Evolutionary conservation across 2,888 invertebrate species (phyloP).

Genomic region (Eupithecia abbreviata): DNA sequence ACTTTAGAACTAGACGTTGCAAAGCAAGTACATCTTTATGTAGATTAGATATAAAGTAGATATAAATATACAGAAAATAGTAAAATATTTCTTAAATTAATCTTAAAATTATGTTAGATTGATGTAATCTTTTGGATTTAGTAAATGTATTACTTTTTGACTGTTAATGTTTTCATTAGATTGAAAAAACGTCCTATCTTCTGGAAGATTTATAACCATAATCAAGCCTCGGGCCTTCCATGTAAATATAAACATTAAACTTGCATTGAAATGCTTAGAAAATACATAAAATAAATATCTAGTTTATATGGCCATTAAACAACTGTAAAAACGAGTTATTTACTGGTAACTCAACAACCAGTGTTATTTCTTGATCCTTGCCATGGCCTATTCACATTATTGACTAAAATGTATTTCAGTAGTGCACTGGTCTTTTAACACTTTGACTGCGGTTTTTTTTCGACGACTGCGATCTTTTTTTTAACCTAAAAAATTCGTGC

Average conservation of each 20-base stretch:
- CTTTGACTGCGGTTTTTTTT: too few species aligned
- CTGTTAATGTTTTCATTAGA: conserved; percentile 38
- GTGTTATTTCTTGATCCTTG: neutral
- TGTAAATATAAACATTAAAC: conserved; percentile 65
- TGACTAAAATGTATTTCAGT: conserved; percentile 14
- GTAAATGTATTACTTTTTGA: conserved; percentile 43
- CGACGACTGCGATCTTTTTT: too few species aligned
- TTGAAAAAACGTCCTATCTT: conserved; percentile 47
- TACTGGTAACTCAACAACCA: neutral
- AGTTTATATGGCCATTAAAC: neutral
- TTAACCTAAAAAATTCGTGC: too few species aligned
- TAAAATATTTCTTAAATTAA: conserved; percentile 43
- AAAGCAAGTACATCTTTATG: conserved; percentile 73
- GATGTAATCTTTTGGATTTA: conserved; percentile 38
- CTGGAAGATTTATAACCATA: conserved; percentile 53
- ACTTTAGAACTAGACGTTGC: conserved; percentile 79
- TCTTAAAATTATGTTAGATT: conserved; percentile 43
- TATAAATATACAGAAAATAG: conserved; percentile 47
- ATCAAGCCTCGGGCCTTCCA: conserved; percentile 75
- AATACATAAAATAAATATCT: neutral
- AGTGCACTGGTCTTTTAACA: conserved; percentile 26
- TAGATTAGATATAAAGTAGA: conserved; percentile 71
- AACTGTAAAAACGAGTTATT: neutral
- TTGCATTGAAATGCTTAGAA: conserved; percentile 7
- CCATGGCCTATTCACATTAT: conserved; percentile 9